Conservation (phyloP, 2,888 invertebrate species). For the Hypena proboscidalis region DNA sequence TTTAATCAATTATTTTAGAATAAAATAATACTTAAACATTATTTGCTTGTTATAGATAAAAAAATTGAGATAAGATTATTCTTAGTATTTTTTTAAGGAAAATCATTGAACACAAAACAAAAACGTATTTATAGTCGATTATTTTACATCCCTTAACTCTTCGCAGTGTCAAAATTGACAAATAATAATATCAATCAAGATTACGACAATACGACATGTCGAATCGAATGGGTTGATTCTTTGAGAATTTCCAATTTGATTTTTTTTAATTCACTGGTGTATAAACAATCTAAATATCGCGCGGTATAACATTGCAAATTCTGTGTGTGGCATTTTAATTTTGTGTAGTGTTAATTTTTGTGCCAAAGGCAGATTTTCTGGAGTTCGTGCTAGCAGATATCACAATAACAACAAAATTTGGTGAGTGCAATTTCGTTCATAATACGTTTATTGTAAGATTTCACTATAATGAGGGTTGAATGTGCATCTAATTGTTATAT, state of each 20-base stretch:
- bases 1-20: too few relatives aligned
- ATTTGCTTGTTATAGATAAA: too few relatives aligned
- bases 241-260: conserved; percentile 16
- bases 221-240: conserved; percentile 25
- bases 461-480: neutral
- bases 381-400: conserved; percentile 14
- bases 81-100: too few relatives aligned
- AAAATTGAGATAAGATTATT: too few relatives aligned
- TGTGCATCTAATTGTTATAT: neutral
- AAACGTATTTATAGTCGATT: too few relatives aligned
- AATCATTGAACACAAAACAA: too few relatives aligned
- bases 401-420: conserved; percentile 43
- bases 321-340: conserved; percentile 15
- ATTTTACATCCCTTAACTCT: too few relatives aligned
- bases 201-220: conserved; percentile 6
- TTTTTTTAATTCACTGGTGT: conserved; percentile 9
- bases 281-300: conserved; percentile 2
- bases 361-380: conserved; percentile 26
- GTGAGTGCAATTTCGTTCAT: conserved; percentile 31
- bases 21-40: too few relatives aligned
- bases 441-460: conserved; percentile 5
- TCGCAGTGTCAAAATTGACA: too few relatives aligned
- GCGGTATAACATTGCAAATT: conserved; percentile 9
- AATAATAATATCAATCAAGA: too few relatives aligned
- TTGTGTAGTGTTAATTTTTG: conserved; percentile 21